Evolutionary conservation across 2,888 invertebrate genomes (phyloP).

Genomic region (Sarcophaga rosellei): DNA sequence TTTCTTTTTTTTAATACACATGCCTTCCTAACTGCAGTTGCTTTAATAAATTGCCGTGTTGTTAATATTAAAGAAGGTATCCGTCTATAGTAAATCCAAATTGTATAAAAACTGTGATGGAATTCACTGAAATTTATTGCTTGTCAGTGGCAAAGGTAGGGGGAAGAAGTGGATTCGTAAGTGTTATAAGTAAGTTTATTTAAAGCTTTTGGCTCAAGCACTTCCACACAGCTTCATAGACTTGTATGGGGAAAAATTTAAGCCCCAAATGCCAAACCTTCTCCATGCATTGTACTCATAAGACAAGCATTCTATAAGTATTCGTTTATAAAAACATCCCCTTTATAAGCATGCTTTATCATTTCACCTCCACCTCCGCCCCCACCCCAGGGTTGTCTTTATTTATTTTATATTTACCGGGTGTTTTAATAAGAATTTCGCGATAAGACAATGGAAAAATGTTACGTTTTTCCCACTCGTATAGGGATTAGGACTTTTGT

Average conservation of each 20-base stretch:
- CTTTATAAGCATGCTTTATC: neutral
- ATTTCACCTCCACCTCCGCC: no score
- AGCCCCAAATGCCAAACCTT: neutral
- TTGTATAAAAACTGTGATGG: slow-evolving; percentile 36
- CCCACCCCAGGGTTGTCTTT: slow-evolving; percentile 7
- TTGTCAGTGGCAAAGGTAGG: neutral
- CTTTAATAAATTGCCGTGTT: slow-evolving; percentile 66
- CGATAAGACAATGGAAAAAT: slow-evolving; percentile 50
- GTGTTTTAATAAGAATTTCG: slow-evolving; percentile 58
- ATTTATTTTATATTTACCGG: slow-evolving; percentile 43
- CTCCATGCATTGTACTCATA: neutral
- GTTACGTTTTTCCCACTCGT: slow-evolving; percentile 28
- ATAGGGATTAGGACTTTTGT: slow-evolving; percentile 4
- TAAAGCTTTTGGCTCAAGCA: slow-evolving; percentile 41
- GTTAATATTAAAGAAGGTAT: slow-evolving; percentile 66
- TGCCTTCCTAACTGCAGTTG: slow-evolving; percentile 59
- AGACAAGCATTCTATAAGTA: neutral
- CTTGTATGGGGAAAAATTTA: neutral
- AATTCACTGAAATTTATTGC: slow-evolving; percentile 34
- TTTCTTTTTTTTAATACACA: slow-evolving; percentile 29
- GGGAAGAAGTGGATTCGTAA: neutral
- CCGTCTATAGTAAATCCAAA: slow-evolving; percentile 9
- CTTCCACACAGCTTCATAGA: slow-evolving; percentile 52
- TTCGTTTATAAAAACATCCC: neutral
- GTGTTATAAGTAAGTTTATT: slow-evolving; percentile 36